phyloP scores from a whole-genome alignment of 2,797 vertebrate genomes.

The Pagetopsis macropterus region DNA sequence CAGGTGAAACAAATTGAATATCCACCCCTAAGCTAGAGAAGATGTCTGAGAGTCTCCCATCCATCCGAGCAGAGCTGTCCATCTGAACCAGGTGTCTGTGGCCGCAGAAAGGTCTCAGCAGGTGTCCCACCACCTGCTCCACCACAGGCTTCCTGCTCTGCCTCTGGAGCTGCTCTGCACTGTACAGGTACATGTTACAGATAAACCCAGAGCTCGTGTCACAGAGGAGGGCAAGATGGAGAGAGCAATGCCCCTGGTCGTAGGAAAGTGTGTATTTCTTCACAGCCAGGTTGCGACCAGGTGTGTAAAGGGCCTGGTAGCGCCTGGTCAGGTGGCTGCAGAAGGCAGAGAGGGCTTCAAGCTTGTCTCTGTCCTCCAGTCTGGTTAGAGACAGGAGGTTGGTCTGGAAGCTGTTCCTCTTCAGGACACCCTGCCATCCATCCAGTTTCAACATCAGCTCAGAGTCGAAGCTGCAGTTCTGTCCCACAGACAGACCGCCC shows the following conservation, averaged over 20 bases:
- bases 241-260: conserved; percentile 45
- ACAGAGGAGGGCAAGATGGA: conserved; percentile 72
- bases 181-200: conserved; percentile 77
- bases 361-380: conserved; percentile 66
- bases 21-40: conserved; percentile 59
- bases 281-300: conserved; percentile 67
- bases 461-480: conserved; percentile 26
- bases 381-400: conserved; percentile 64
- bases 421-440: conserved; percentile 67
- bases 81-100: conserved; percentile 63
- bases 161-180: conserved; percentile 68
- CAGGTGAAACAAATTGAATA: conserved; percentile 53
- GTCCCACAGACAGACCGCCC: conserved; percentile 65
- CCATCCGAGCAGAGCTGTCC: conserved; percentile 68
- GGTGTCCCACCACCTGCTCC: conserved; percentile 70
- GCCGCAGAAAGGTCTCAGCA: conserved; percentile 71
- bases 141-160: conserved; percentile 63
- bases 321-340: conserved; percentile 62
- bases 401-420: conserved; percentile 73
- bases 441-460: conserved; percentile 58
- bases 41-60: conserved; percentile 51
- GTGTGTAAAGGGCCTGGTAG: conserved; percentile 67
- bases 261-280: conserved; percentile 75
- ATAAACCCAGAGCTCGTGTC: conserved; percentile 75
- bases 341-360: conserved; percentile 71